Evolutionary conservation across 1,140 invertebrate species (phyloP), one percentile per base, ranked within the genome.

Genomic region (Araneus ventricosus): DNA sequence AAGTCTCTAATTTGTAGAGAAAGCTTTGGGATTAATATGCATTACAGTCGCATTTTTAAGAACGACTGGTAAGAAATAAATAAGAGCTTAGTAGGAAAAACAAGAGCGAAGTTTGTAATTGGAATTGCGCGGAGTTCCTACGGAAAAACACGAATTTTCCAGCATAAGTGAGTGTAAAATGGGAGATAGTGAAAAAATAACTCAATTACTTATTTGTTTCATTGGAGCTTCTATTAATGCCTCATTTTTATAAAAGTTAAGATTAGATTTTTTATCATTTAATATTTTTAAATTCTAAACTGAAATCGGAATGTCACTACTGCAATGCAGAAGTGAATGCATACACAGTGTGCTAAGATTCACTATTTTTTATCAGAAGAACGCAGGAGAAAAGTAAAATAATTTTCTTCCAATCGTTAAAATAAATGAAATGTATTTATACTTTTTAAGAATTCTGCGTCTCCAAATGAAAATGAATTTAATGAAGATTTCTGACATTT

Each of bases 1-100:
- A 75, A 75, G 70, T 34, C 27, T 75, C 70, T 75, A 75, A 75
- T 75, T 75, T 75, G 70, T 10, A 75, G 34, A 37, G 70, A 75
- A 75, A 34, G 70, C 30, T 34, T 75, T 34, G 34, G 70, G 70
- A 75, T 75, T 75, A 52, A 75, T 37, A 34, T 75, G 70, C 17
- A 37, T 75, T 30, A 75, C 17, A 34, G 20, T 20, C 70, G 5
- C 22, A 75, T 75, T 75, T 75, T 75, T 75, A 75, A 4, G 30
- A 75, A 24, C 0, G 30, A 22, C 67, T 27, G 30, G 63, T 70
- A 34, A 34, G 70, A 75, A 75, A 75, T 37, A 14, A 75, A 75
- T 22, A 30, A 27, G 63, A 14, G 14, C 10, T 67, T 67, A 67
- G 27, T 75, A 14, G 70, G 34, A 34, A 75, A 75, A 75, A 75